Evolutionary conservation across 1,140 invertebrate genomes (phyloP).

Genomic region (Tribolium castaneum): DNA sequence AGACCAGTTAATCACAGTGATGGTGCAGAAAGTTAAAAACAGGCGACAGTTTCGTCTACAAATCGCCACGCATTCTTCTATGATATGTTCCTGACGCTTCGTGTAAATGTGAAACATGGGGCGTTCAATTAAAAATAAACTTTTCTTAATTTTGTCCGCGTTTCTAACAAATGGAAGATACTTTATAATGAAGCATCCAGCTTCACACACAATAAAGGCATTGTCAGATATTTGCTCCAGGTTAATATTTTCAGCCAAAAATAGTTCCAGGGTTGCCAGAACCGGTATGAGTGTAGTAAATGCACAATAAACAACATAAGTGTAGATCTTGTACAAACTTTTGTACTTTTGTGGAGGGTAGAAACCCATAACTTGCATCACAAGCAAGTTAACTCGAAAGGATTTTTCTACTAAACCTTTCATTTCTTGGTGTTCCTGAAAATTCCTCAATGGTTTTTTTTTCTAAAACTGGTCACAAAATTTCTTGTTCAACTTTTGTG

Average conservation of each 20-base stretch:
- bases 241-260: neutral
- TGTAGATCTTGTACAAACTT: constrained; percentile 33
- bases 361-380: constrained; percentile 13
- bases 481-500: no score
- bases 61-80: neutral
- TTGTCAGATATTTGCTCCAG: constrained; percentile 13
- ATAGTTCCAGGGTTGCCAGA: neutral
- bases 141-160: neutral
- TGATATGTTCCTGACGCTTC: constrained; percentile 14
- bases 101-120: constrained; percentile 2
- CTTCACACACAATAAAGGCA: constrained; percentile 11
- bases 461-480: no score
- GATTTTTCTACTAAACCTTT: neutral
- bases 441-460: no score
- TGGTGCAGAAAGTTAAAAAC: neutral
- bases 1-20: neutral
- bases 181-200: constrained; percentile 21
- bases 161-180: neutral
- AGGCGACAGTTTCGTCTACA: neutral
- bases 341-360: constrained; percentile 5
- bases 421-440: no score
- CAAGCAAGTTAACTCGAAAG: neutral
- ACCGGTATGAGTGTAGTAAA: constrained; percentile 11
- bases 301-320: neutral
- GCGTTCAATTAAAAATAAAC: neutral